These are phyloP conservation scores for Lithobates sylvaticus DNA, from an alignment of 2,797 vertebrate genomes.

Conservation along the genomic window DNA sequence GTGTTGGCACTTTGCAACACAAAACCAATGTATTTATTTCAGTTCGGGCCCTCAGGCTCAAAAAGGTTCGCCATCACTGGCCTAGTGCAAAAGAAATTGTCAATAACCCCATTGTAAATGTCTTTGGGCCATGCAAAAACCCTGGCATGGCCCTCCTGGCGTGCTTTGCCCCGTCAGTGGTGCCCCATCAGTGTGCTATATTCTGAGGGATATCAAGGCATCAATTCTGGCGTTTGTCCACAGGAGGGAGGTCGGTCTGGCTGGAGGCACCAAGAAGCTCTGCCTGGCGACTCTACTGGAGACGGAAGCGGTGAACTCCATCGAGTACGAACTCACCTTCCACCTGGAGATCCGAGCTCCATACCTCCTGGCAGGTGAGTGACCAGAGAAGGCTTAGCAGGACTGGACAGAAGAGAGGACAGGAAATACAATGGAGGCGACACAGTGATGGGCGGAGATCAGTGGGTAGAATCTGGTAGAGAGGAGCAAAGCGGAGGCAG, in stretches of 20 bases:
- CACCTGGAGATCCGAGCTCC: constrained; percentile 93
- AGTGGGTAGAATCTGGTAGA: no score
- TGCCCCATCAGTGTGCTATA: neutral
- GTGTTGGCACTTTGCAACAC: no score
- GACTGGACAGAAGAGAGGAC: neutral
- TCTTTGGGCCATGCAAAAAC: neutral
- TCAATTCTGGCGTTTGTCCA: neutral
- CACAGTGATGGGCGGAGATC: no score
- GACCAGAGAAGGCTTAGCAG: rapidly evolving
- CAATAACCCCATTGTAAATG: no score
- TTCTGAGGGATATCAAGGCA: neutral
- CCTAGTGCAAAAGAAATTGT: no score
- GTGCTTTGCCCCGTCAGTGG: no score
- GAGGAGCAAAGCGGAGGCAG: no score
- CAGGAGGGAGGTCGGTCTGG: constrained; percentile 76
- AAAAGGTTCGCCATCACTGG: no score
- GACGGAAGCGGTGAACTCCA: constrained; percentile 87
- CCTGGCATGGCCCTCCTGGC: neutral
- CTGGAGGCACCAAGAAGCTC: constrained; percentile 75
- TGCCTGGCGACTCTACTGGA: constrained; percentile 85
- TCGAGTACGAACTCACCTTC: constrained; percentile 93
- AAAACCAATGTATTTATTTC: no score
- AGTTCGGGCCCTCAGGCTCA: no score
- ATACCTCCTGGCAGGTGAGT: constrained; percentile 90
- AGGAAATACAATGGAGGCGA: no score